Evolutionary conservation across 2,888 invertebrate genomes (phyloP).

Genomic region (Capitulum mitella): DNA sequence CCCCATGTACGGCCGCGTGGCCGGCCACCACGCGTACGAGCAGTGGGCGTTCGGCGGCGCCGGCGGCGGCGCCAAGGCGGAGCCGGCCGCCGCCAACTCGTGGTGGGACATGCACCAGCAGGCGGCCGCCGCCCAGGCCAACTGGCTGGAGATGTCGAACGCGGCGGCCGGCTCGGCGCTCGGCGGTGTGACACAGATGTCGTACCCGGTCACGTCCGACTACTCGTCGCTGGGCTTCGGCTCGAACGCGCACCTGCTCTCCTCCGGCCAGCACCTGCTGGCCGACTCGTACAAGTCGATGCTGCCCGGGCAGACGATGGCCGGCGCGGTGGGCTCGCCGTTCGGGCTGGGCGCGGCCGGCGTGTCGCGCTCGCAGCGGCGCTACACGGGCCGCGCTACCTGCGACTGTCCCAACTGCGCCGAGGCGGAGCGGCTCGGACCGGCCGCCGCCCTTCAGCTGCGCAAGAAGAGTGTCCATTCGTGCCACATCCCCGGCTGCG

Average conservation of each 20-base stretch:
- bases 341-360: constrained; percentile 56
- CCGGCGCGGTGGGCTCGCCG: constrained; percentile 43
- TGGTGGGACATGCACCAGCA: constrained; percentile 51
- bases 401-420: constrained; percentile 99
- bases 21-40: constrained; percentile 65
- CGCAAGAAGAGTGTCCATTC: constrained; percentile 54
- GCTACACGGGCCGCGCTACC: constrained; percentile 91
- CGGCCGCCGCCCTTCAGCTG: constrained; percentile 85
- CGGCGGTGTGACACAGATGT: constrained; percentile 35
- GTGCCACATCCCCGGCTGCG: constrained; percentile 91
- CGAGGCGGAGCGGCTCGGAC: constrained; percentile 85
- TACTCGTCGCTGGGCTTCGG: constrained; percentile 54
- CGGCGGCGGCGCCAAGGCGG: constrained; percentile 62
- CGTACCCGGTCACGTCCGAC: constrained; percentile 48
- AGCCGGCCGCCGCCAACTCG: constrained; percentile 55
- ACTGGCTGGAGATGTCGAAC: constrained; percentile 77
- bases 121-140: constrained; percentile 45
- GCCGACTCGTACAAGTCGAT: constrained; percentile 96
- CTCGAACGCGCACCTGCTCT: constrained; percentile 58
- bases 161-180: constrained; percentile 37
- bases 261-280: constrained; percentile 80
- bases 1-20: constrained; percentile 9
- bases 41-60: constrained; percentile 89
- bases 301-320: constrained; percentile 52
- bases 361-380: constrained; percentile 59